Evolutionary conservation across 2,113 vertebrate species (phyloP).

Genomic region (Circaetus cinerascens): DNA sequence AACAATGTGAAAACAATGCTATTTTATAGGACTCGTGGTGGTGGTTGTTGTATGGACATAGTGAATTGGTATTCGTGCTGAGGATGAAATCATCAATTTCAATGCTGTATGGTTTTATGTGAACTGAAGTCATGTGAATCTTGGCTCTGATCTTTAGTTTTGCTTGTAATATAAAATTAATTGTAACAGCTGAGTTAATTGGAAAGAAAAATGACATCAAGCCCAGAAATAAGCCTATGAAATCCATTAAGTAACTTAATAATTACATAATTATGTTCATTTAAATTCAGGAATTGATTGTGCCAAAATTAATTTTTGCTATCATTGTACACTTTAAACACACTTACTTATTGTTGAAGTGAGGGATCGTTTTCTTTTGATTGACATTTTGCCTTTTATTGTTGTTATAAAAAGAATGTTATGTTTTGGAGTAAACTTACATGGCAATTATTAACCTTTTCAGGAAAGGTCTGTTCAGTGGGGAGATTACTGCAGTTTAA

Average conservation of each 20-base stretch:
- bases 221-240: slow-evolving; percentile 46
- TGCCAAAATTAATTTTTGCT: slow-evolving; percentile 55
- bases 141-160: slow-evolving; percentile 18
- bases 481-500: neutral
- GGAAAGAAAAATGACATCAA: slow-evolving; percentile 60
- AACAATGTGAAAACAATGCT: neutral
- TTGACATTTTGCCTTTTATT: slow-evolving; percentile 42
- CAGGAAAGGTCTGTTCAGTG: neutral
- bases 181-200: slow-evolving; percentile 64
- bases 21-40: neutral
- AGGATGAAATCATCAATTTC: neutral
- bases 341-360: slow-evolving; percentile 46
- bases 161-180: slow-evolving; percentile 49
- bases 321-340: slow-evolving; percentile 31
- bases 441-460: slow-evolving; percentile 5
- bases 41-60: neutral
- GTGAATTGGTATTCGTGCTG: neutral
- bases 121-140: neutral
- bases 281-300: slow-evolving; percentile 49
- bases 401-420: slow-evolving; percentile 5
- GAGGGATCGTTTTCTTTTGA: slow-evolving; percentile 46
- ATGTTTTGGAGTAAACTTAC: slow-evolving; percentile 34
- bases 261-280: slow-evolving; percentile 49
- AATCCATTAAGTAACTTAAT: neutral
- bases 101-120: neutral